These are phyloP conservation scores for Pycnomerus fuliginosus DNA, from an alignment of 2,888 invertebrate genomes.

Conservation along the genomic window DNA sequence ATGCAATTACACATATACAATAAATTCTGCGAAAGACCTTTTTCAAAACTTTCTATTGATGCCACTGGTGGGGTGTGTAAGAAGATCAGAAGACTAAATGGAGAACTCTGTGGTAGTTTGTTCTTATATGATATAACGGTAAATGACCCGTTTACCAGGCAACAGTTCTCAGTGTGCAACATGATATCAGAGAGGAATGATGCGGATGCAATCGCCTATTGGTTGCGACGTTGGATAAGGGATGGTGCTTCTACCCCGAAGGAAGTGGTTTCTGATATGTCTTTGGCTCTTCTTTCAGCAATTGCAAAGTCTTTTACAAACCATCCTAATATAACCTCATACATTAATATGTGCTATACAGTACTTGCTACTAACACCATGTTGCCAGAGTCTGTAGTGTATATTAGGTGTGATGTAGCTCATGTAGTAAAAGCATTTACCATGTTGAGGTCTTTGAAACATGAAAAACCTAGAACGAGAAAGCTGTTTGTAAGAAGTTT, in stretches of 20 bases:
- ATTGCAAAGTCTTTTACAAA: slow-evolving; percentile 1
- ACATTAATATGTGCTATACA: slow-evolving; percentile 1
- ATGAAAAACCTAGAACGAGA: no score
- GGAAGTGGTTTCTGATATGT: slow-evolving; percentile 2
- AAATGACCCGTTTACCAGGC: background rate
- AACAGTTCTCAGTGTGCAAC: slow-evolving; percentile 1
- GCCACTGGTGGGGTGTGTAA: slow-evolving; percentile 1
- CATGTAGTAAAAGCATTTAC: slow-evolving; percentile 1
- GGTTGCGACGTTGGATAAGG: background rate
- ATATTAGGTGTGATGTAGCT: slow-evolving; percentile 1
- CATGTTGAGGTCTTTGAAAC: no score
- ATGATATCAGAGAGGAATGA: background rate
- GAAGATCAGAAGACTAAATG: background rate
- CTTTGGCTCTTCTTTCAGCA: background rate
- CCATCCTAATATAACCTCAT: background rate
- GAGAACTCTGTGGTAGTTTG: no score
- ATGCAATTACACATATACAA: background rate
- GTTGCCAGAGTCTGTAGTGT: background rate
- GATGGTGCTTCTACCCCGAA: slow-evolving; percentile 2
- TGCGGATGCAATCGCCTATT: slow-evolving; percentile 1
- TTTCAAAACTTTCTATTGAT: slow-evolving; percentile 3
- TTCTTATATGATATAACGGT: background rate
- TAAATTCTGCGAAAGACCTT: background rate
- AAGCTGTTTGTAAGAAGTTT: no score
- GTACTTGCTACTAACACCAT: background rate